Evolutionary conservation across 2,113 vertebrate genomes (phyloP).

Genomic region (Ranitomeya imitator): DNA sequence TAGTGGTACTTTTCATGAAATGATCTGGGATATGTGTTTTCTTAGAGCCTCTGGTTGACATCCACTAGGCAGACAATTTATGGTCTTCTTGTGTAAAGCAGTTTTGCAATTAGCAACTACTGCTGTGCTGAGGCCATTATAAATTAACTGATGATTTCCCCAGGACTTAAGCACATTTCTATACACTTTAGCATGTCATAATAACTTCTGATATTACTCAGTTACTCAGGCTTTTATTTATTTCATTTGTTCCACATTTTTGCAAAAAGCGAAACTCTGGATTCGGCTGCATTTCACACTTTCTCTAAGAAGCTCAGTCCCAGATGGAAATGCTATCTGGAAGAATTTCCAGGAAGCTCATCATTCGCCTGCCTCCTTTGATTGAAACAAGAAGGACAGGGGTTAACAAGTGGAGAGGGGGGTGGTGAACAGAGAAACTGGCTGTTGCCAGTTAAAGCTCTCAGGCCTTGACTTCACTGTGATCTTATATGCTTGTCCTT

Average conservation of each 20-base stretch:
- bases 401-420: conserved; percentile 44
- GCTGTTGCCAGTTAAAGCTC: not conserved
- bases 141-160: not conserved
- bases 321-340: conserved; percentile 54
- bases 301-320: not conserved
- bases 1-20: not conserved
- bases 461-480: conserved; percentile 11
- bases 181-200: not conserved
- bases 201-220: not conserved
- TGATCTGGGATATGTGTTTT: not conserved
- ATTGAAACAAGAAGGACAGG: conserved; percentile 50
- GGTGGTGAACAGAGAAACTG: conserved; percentile 12
- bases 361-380: conserved; percentile 13
- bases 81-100: not conserved
- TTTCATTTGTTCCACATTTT: not conserved
- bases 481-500: not conserved
- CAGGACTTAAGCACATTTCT: not conserved
- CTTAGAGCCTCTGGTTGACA: not conserved
- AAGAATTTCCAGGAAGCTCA: conserved; percentile 53
- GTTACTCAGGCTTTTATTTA: not conserved
- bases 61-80: not conserved
- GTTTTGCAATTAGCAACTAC: not conserved
- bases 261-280: not conserved
- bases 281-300: not conserved
- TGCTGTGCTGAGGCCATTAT: not conserved